Evolutionary conservation across 1,140 invertebrate genomes (phyloP), one percentile per base, ranked within the genome.

Genomic region (Megalonaias nervosa): DNA sequence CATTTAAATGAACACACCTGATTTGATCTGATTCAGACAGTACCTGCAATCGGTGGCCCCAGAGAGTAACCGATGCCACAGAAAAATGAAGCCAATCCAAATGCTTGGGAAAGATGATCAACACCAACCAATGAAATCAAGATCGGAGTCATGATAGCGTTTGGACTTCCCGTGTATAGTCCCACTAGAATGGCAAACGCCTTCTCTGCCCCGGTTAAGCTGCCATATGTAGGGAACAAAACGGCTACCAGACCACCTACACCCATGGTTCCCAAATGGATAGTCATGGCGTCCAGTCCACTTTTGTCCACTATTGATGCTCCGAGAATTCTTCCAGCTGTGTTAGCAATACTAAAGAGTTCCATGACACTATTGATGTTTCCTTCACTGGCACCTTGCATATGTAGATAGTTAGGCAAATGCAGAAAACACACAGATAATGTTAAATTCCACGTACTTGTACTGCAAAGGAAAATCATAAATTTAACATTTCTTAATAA

Each of bases 121-220:
- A 77, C 57, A 9, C 70, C 75, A n/a, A 77, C 75, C 23, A 77
- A 67, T 26, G 62, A 67, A 1, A 77, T 21, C 17, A 70, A 72
- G 4, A 77, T 17, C 1, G 75, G 75, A 61, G 75, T 77, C 69
- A 77, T 71, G 69, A 77, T 71, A 4, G 68, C 23, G n/a, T 77
- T 77, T 31, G 70, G 69, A 64, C 75, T 67, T 15, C 75, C 75
- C 1, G 62, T 71, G 60, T 66, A 77, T 1, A 77, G 19, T 12
- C 75, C 75, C 19, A 77, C 19, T 26, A 67, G 69, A 23, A 61
- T 59, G 11, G 75, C 31, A 60, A 72, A 77, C 11, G 67, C 55
- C 16, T 72, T 71, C 17, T 21, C 26, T 15, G 62, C 64, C 15
- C 17, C 48, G 15, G 56, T 15, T 12, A 65, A 56, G 5, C 60